A percentile compares a stretch with the other conserved stretches of the same genome.
Evolutionary conservation across 2,113 vertebrate species (phyloP).

Genomic region (Rafetus swinhoei): DNA sequence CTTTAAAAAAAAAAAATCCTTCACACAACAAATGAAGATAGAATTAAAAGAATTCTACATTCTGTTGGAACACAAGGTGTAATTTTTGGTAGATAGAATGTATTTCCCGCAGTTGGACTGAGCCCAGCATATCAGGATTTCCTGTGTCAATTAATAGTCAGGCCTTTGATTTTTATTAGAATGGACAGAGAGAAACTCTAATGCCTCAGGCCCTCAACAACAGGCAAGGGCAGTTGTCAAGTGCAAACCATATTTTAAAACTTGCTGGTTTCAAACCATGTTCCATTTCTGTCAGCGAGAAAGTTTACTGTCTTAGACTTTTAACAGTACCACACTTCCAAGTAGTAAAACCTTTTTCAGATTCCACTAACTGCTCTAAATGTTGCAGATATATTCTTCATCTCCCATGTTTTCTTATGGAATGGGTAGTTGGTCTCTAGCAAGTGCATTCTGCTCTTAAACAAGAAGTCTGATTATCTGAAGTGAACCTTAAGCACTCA

Average conservation of each 20-base stretch:
- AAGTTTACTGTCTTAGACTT: background rate
- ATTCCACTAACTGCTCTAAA: background rate
- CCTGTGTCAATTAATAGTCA: background rate
- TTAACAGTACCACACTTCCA: background rate
- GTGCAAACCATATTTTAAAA: background rate
- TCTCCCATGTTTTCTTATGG: background rate
- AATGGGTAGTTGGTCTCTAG: background rate
- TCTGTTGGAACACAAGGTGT: background rate
- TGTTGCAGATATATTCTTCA: background rate
- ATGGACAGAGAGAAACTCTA: background rate
- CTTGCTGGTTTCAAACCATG: background rate
- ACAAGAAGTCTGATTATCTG: too few species aligned
- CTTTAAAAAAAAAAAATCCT: background rate
- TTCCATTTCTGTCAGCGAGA: background rate
- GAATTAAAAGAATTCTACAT: background rate
- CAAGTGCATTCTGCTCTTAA: too few species aligned
- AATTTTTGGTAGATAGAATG: background rate
- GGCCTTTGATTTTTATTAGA: background rate
- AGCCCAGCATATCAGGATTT: background rate
- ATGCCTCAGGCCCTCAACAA: accelerated
- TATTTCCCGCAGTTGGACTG: background rate
- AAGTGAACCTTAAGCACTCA: too few species aligned
- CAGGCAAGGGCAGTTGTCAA: background rate
- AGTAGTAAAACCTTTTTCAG: background rate
- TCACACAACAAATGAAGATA: background rate